These are phyloP conservation scores for Macrostomum cliftonense DNA, from an alignment of 2,888 invertebrate species.

Conservation along the genomic window DNA sequence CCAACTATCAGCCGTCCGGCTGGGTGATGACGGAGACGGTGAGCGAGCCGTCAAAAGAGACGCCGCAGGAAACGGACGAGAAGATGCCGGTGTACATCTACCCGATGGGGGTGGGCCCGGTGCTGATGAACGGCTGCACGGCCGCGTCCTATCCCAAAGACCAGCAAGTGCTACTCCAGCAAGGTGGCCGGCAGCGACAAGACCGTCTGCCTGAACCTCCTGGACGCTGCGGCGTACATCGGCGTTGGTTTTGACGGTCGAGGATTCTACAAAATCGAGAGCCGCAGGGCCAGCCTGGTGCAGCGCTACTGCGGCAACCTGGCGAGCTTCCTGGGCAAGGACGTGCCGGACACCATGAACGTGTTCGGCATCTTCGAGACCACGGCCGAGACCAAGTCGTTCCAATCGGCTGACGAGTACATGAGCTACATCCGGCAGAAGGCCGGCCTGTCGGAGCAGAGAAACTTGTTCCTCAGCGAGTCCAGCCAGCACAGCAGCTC, in stretches of 20 bases:
- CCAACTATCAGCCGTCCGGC: too few species aligned
- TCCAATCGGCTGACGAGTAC: slow-evolving; percentile 5
- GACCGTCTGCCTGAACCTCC: neutral
- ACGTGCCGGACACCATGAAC: slow-evolving; percentile 1
- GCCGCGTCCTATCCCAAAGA: neutral
- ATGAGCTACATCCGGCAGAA: neutral
- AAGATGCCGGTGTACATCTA: too few species aligned
- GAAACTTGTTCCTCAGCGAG: slow-evolving; percentile 6
- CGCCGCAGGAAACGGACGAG: too few species aligned
- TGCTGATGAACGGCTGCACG: slow-evolving; percentile 5
- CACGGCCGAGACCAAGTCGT: slow-evolving; percentile 8
- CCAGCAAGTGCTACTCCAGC: slow-evolving; percentile 2
- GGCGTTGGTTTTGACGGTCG: slow-evolving; percentile 7
- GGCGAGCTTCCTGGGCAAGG: slow-evolving; percentile 2
- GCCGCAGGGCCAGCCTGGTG: slow-evolving; percentile 1
- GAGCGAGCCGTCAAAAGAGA: too few species aligned
- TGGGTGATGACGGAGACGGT: too few species aligned
- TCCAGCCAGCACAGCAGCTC: neutral
- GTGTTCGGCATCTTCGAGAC: slow-evolving; percentile 12
- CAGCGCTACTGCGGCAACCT: neutral
- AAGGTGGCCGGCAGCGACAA: neutral
- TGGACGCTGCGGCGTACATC: slow-evolving; percentile 4
- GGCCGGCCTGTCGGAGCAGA: slow-evolving; percentile 9
- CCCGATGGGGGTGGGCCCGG: slow-evolving; percentile 1
- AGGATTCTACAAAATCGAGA: slow-evolving; percentile 1